Conservation (phyloP, 2,888 invertebrate species). For the Agrochola lychnidis region DNA sequence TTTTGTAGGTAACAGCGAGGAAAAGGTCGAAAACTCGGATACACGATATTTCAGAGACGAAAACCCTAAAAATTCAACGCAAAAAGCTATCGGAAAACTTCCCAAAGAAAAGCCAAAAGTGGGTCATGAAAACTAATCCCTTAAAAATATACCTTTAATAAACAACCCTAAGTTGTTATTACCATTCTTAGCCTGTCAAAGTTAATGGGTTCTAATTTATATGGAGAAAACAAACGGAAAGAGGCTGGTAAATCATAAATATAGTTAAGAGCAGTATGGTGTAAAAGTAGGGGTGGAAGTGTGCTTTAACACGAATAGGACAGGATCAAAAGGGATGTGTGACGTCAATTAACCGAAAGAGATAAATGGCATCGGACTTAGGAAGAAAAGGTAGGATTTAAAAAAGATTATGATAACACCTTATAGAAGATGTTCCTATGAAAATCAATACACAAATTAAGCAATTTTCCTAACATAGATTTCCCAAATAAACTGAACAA, state of each 20-base stretch:
- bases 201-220: slow-evolving; percentile 56
- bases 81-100: slow-evolving; percentile 5
- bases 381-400: too few species aligned
- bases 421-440: neutral
- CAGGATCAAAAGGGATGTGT: neutral
- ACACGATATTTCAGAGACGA: neutral
- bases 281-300: neutral
- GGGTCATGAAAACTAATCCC: slow-evolving; percentile 36
- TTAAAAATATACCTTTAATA: slow-evolving; percentile 50
- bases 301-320: neutral
- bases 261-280: slow-evolving; percentile 5
- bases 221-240: slow-evolving; percentile 29
- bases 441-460: neutral
- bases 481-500: slow-evolving; percentile 10
- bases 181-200: slow-evolving; percentile 50
- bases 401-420: neutral
- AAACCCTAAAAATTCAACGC: neutral
- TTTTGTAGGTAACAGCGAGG: too few species aligned
- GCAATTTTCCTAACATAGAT: slow-evolving; percentile 8
- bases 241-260: slow-evolving; percentile 37
- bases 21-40: neutral
- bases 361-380: neutral
- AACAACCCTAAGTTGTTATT: slow-evolving; percentile 47
- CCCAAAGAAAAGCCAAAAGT: slow-evolving; percentile 1
- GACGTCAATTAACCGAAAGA: neutral